Evolutionary conservation across 2,888 invertebrate genomes (phyloP), one percentile per base, ranked within the genome.

Genomic region (Epirrita christyi): DNA sequence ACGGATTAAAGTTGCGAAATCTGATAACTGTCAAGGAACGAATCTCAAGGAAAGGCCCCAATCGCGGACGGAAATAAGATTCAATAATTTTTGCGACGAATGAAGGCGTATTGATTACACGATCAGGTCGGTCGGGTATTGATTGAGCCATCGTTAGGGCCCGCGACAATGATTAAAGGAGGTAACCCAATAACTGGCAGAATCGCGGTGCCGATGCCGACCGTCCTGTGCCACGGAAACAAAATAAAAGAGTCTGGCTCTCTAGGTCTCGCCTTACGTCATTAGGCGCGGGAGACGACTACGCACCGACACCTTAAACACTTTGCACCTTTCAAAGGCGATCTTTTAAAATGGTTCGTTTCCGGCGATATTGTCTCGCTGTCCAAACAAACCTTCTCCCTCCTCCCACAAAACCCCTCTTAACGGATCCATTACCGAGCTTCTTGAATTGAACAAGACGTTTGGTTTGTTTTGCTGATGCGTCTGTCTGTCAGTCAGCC

Each of bases 51-150:
- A 61, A 59, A 56, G 54, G 55, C 50, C 28, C 47, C 66, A 61
- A 64, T 66, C 65, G 63, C 54, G 59, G 48, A 49, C 49, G 68
- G 67, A 68, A 76, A 72, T 71, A 64, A 68, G 78, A 80, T 80
- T 80, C 75, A 76, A 82, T 83, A 59, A 65, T 74, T 73, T 68
- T 68, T 67, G n/a, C 68, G 82, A 78, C 80, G 79, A 85, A 59
- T 59, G 48, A 82, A 88, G 80, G 83, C 80, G 81, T 88, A 88
- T 90, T 83, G 87, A 88, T 89, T 83, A 83, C 88, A 78, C 78
- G 77, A 71, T 75, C 68, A 67, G 51, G 50, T 64, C 43, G 63
- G 67, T 67, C 63, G 71, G 70, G 67, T 75, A 77, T 78, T 79
- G 86, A 84, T 83, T 80, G 81, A 78, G 48, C 68, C 72, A 61